Conservation (phyloP, 1,140 invertebrate genomes). For the Medauroidea extradentata region DNA sequence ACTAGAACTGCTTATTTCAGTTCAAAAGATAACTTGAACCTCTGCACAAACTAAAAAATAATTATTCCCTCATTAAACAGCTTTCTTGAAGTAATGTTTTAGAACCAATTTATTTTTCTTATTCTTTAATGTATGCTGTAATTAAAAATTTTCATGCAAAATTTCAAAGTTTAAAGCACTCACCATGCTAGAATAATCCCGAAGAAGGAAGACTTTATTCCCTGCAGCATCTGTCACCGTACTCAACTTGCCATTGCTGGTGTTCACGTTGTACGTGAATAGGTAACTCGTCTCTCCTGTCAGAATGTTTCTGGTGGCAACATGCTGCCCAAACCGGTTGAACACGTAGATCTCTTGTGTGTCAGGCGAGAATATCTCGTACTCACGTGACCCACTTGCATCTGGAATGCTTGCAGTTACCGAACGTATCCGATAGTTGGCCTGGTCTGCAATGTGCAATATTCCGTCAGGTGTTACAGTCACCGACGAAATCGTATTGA, state of each 20-base stretch:
- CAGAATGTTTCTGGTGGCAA: slow-evolving; percentile 86
- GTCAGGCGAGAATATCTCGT: slow-evolving; percentile 92
- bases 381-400: slow-evolving; percentile 61
- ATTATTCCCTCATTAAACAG: too few relatives aligned
- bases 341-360: slow-evolving; percentile 95
- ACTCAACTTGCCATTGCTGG: slow-evolving; percentile 90
- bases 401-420: slow-evolving; percentile 80
- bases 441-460: slow-evolving; percentile 91
- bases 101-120: too few relatives aligned
- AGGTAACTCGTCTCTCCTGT: slow-evolving; percentile 88
- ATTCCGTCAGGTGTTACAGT: slow-evolving; percentile 91
- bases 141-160: too few relatives aligned
- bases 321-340: slow-evolving; percentile 92
- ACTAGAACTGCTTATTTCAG: too few relatives aligned
- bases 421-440: slow-evolving; percentile 57
- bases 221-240: slow-evolving; percentile 90
- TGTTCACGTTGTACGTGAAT: slow-evolving; percentile 95
- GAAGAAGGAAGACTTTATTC: slow-evolving; percentile 9
- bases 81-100: too few relatives aligned
- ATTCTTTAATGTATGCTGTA: too few relatives aligned
- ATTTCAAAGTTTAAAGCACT: too few relatives aligned
- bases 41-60: too few relatives aligned
- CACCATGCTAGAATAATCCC: slow-evolving; percentile 26
- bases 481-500: slow-evolving; percentile 90
- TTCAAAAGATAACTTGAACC: too few relatives aligned